These are phyloP conservation scores for Aplodontia rufa DNA, from an alignment of 2,113 vertebrate genomes.

Conservation along the genomic window DNA sequence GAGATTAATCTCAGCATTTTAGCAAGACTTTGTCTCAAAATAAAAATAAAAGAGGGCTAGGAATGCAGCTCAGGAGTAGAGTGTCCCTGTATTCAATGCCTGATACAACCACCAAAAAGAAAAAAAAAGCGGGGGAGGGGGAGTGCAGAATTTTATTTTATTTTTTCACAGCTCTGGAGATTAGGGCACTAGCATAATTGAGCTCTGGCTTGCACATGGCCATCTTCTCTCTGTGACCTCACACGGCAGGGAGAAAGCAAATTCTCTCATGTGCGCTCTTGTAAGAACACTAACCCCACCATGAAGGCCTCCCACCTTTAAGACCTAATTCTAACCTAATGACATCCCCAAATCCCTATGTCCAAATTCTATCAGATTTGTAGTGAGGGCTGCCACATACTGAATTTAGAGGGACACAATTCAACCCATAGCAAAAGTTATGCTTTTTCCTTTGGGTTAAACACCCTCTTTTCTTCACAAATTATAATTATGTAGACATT, in stretches of 20 bases:
- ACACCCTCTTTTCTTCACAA: constrained; percentile 1
- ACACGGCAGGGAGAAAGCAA: not conserved
- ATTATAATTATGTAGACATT: not conserved
- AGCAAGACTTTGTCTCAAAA: too few species aligned
- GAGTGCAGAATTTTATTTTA: not conserved
- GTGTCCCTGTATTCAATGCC: too few species aligned
- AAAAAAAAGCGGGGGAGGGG: too few species aligned
- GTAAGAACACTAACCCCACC: not conserved
- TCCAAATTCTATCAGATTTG: not conserved
- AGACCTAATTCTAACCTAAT: not conserved
- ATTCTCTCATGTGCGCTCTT: not conserved
- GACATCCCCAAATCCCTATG: not conserved
- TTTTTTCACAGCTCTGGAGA: not conserved
- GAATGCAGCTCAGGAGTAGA: too few species aligned
- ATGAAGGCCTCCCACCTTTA: not conserved
- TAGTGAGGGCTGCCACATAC: not conserved
- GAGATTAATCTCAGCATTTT: too few species aligned
- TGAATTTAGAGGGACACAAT: not conserved
- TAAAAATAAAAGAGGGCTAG: too few species aligned
- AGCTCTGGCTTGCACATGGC: not conserved
- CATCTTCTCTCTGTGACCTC: not conserved
- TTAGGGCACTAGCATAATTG: accelerated
- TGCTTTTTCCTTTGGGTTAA: not conserved
- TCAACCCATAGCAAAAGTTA: not conserved
- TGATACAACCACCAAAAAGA: too few species aligned